Base-by-base conservation (phyloP, 2,113 vertebrate species). In the Gobio gobio region DNA sequence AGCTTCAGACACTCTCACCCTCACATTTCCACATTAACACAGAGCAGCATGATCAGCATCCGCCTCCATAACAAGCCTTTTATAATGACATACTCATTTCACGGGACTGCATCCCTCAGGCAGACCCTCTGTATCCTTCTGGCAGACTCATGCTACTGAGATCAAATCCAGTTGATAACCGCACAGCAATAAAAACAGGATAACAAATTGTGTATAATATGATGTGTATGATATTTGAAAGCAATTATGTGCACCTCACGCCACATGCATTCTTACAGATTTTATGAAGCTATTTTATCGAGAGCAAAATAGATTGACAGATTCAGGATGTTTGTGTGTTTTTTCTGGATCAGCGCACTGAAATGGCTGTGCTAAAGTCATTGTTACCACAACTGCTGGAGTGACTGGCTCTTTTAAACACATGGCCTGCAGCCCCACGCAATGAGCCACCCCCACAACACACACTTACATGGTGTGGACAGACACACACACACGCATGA, bases 261-360 rank as follows among this genome's bases (percentile, higher is more conserved):
- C 43, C 45, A 16, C 72, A 74, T 22, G 18, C 33, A 40, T 43
- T 70, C 36, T 22, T 43, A 22, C 20, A 70, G n/a, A 74, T 49
- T 74, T 45, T 74, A 24, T 74, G 43, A 74, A 73, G 81, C 26
- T 45, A 59, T 74, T 61, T 75, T 75, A 74, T 75, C 47, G 72
- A 29, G 43, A 45, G 24, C 56, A 77, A 54, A 36, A 20, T 5
- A 85, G 59, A 10, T 58, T 20, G 84, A 68, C 86, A 75, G 10
- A 18, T 86, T 70, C 85, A 90, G 90, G 87, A 81, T 91, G 90
- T 88, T 83, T 76, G 80, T 84, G 78, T 84, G 73, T 87, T 40
- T 93, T 93, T 93, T 93, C 90, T 92, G 93, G 87, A 92, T 93
- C 92, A 91, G 91, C 92, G 91, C 91, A 90, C 88, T 80, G 49